These are phyloP conservation scores for Scaptomyza hsui DNA, from an alignment of 1,140 invertebrate genomes.

Conservation along the genomic window DNA sequence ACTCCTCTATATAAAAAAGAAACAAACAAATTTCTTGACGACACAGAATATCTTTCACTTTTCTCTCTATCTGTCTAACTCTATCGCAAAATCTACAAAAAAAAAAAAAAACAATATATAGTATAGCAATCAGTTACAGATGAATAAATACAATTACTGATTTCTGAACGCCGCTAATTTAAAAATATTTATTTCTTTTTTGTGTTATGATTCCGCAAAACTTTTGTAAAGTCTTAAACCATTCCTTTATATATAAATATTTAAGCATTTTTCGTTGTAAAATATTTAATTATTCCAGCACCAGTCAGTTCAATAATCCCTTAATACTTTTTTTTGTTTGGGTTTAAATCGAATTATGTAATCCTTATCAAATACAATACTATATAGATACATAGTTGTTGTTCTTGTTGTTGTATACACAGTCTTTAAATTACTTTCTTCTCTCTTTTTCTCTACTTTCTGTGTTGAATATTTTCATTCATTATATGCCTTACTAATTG, in stretches of 20 bases:
- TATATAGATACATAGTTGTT: constrained; percentile 80
- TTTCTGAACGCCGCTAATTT: constrained; percentile 74
- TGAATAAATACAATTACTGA: constrained; percentile 57
- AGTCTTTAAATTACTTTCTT: constrained; percentile 37
- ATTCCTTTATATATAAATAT: constrained; percentile 42
- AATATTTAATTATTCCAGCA: constrained; percentile 72
- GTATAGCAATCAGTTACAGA: constrained; percentile 46
- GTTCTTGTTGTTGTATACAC: constrained; percentile 80
- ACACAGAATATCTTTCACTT: constrained; percentile 74
- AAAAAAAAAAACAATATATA: constrained; percentile 18
- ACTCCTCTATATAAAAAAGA: constrained; percentile 36
- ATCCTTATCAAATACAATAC: constrained; percentile 66
- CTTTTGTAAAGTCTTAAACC: constrained; percentile 63
- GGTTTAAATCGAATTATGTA: constrained; percentile 62
- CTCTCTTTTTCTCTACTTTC: constrained; percentile 7
- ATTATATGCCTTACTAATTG: not conserved
- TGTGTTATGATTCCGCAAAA: constrained; percentile 64
- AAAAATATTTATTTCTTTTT: constrained; percentile 33
- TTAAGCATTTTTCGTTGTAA: constrained; percentile 58
- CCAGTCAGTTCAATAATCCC: constrained; percentile 62
- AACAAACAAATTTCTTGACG: constrained; percentile 51
- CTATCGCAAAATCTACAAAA: constrained; percentile 64
- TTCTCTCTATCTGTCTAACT: constrained; percentile 64
- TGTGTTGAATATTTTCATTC: not conserved
- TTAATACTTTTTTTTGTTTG: constrained; percentile 45